Percentiles rank a stretch among this genome's conserved stretches.
Conservation (phyloP, 2,113 vertebrate genomes). For the Toxotes chatareus region DNA sequence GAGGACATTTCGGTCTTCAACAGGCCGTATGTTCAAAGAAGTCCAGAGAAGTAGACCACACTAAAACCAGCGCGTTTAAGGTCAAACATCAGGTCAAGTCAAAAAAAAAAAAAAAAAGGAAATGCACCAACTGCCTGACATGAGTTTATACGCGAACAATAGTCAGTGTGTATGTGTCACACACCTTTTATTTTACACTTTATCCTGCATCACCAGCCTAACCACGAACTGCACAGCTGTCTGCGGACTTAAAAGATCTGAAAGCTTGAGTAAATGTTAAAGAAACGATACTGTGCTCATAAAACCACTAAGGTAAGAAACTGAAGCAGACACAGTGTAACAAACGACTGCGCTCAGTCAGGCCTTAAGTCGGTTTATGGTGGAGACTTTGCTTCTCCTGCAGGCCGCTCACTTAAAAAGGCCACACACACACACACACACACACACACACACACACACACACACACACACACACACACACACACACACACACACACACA, state of each 20-base stretch:
- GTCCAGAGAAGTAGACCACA: not conserved
- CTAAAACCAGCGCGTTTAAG: not conserved
- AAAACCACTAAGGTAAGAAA: not conserved
- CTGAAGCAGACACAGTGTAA: not conserved
- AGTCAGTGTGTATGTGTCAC: not conserved
- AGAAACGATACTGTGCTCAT: not conserved
- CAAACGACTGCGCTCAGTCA: not conserved
- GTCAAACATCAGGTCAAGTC: slow-evolving; percentile 20
- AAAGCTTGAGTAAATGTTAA: not conserved
- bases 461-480: slow-evolving; percentile 22
- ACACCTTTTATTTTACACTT: not conserved
- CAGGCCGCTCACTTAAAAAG: slow-evolving; percentile 46
- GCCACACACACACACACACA: slow-evolving; percentile 32
- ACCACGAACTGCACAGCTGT: not conserved
- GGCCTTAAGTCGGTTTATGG: not conserved
- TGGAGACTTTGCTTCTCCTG: slow-evolving; percentile 5
- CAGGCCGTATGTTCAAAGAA: not conserved
- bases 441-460: slow-evolving; percentile 6
- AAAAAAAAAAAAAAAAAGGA: not conserved
- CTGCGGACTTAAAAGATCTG: not conserved
- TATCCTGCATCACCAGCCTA: rapidly evolving
- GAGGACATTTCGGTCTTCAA: not conserved
- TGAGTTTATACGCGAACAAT: rapidly evolving
- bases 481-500: not conserved
- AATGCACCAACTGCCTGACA: not conserved